phyloP scores from a whole-genome alignment of 1,140 invertebrate species.

The Zophobas atratus region DNA sequence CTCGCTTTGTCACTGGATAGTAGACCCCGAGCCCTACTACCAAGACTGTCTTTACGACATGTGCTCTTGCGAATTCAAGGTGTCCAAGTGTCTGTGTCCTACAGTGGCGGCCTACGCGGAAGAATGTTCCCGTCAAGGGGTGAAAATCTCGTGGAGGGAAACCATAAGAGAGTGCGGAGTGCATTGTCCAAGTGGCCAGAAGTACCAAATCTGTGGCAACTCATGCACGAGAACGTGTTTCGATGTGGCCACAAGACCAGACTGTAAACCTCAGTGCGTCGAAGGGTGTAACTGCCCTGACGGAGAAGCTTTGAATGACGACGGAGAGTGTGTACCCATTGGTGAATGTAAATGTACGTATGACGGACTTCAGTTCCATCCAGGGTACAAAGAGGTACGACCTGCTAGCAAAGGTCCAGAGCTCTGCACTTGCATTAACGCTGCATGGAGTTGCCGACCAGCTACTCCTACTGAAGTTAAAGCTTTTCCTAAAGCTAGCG shows the following conservation, averaged over 20 bases:
- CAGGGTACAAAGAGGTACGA: slow-evolving; percentile 83
- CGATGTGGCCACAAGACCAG: slow-evolving; percentile 72
- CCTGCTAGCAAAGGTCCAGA: slow-evolving; percentile 74
- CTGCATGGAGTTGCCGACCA: slow-evolving; percentile 80
- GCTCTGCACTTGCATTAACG: slow-evolving; percentile 79
- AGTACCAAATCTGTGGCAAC: slow-evolving; percentile 85
- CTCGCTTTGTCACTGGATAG: slow-evolving; percentile 70
- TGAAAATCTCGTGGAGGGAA: slow-evolving; percentile 83
- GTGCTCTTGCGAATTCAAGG: slow-evolving; percentile 82
- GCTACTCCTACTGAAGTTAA: slow-evolving; percentile 76
- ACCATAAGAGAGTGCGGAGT: slow-evolving; percentile 85
- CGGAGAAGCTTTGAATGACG: slow-evolving; percentile 80
- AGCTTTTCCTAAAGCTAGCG: slow-evolving; percentile 74
- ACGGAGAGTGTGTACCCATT: slow-evolving; percentile 83
- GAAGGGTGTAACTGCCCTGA: slow-evolving; percentile 91
- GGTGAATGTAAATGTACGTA: slow-evolving; percentile 83
- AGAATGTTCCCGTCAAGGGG: slow-evolving; percentile 81
- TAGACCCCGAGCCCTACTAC: slow-evolving; percentile 85
- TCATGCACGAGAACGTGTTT: slow-evolving; percentile 81
- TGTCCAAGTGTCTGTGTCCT: slow-evolving; percentile 84
- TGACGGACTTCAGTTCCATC: slow-evolving; percentile 79
- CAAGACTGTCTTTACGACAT: slow-evolving; percentile 89
- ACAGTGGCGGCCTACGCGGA: slow-evolving; percentile 85
- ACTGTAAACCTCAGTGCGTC: slow-evolving; percentile 80
- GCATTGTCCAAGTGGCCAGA: slow-evolving; percentile 83